A percentile compares a stretch with the other conserved stretches of the same genome.
Conservation (phyloP, 1,140 invertebrate species). For the Drosophila lacteicornis region DNA sequence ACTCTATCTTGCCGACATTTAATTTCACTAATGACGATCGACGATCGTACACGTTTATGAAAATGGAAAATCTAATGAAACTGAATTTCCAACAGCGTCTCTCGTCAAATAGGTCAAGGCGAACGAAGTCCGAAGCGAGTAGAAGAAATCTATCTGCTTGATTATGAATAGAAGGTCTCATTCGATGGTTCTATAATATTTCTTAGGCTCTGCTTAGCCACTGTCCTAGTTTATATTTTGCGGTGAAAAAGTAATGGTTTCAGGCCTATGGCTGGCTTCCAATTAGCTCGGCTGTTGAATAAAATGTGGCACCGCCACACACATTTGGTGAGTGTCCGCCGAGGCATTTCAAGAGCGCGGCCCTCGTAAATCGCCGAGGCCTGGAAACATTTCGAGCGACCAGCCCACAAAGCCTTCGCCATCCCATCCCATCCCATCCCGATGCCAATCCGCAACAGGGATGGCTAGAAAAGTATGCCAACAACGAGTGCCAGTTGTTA, state of each 20-base stretch:
- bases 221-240: background rate
- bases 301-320: constrained; percentile 38
- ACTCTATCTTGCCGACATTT: constrained; percentile 44
- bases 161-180: too few species aligned
- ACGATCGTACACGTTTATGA: constrained; percentile 56
- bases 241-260: constrained; percentile 1
- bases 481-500: constrained; percentile 26
- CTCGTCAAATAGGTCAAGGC: background rate
- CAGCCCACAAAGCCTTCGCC: constrained; percentile 51
- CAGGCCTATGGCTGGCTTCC: constrained; percentile 11
- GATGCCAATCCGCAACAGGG: constrained; percentile 28
- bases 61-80: constrained; percentile 55
- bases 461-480: constrained; percentile 65
- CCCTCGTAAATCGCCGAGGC: constrained; percentile 57
- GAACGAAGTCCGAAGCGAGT: background rate
- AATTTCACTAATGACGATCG: constrained; percentile 61
- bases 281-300: constrained; percentile 32
- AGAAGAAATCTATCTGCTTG: background rate
- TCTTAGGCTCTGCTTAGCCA: background rate
- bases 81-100: background rate
- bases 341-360: constrained; percentile 41
- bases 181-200: too few species aligned
- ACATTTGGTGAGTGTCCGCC: constrained; percentile 33
- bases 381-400: constrained; percentile 50
- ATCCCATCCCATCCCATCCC: constrained; percentile 2